Base-by-base conservation (phyloP, 2,888 invertebrate genomes). In the Lymantria dispar region DNA sequence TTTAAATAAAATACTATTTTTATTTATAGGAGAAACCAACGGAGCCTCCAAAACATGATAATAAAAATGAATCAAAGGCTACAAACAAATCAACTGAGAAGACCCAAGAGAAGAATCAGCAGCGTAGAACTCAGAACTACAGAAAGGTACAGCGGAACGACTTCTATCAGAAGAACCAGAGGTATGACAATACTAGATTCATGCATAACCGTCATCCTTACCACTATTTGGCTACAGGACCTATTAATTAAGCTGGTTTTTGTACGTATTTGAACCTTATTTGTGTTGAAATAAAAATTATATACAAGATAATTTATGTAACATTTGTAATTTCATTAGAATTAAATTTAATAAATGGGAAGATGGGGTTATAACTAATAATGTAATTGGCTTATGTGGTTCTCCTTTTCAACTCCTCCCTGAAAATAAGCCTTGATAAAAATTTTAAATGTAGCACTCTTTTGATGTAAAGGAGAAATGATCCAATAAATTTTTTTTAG, bases 181-280 rank as follows among this genome's bases (percentile, higher is more conserved):
- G 90, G 83, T 90, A 89, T 50, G 90, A 90, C 48, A 76, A 90
- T 48, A 76, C 68, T 9, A 60, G 90, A 42, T 89, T 91, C 44
- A 85, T 85, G 73, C 85, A 83, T 1, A 84, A 78, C 52, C 60
- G 91, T 48, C 85, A 85, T 43, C 90, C 90, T 1, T 91, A 89
- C 50, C 83, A 85, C 55, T 92, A 91, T 52, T 62, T 91, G 45
- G 89, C 91, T 9, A 88, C 91, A 0, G 90, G 91, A n/a, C 87
- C 91, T 37, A 91, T 91, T 22, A 91, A 91, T 62, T 91, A 86
- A 73, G 39, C 41, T 42, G 36, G 41, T 45, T 47, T n/a, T 47
- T 50, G 43, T 46, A 49, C 33, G 3, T 50, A 50, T 57, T 40
- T 55, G 58, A 45, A 55, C 61, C 53, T 60, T 64, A 56, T 58